phyloP scores from a whole-genome alignment of 2,888 invertebrate genomes.

The Limnephilus lunatus region DNA sequence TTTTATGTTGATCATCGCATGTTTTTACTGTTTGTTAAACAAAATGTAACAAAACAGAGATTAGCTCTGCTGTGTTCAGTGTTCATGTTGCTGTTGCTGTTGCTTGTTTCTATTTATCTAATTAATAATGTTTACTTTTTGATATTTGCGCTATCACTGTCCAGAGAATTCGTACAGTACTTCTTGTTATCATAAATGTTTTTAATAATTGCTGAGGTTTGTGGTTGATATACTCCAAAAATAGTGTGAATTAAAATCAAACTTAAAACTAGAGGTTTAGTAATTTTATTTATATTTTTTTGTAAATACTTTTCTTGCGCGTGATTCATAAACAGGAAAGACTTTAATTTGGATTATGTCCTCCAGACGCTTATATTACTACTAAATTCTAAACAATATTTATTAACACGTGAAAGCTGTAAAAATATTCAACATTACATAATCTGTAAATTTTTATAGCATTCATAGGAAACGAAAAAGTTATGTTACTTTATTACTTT shows the following conservation, averaged over 20 bases:
- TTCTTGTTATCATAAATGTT: background rate
- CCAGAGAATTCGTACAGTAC: background rate
- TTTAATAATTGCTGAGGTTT: background rate
- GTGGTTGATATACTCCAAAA: background rate
- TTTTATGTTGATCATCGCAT: conserved; percentile 21
- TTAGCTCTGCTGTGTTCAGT: background rate
- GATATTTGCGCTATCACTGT: background rate
- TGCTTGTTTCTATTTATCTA: background rate
- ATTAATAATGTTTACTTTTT: background rate
- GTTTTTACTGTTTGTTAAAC: conserved; percentile 14
- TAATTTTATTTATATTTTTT: background rate
- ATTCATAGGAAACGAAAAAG: background rate
- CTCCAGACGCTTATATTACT: background rate
- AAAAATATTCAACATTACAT: background rate
- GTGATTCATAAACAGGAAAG: background rate
- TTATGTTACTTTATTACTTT: background rate
- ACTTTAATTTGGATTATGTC: background rate
- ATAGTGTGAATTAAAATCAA: background rate
- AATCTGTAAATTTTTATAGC: background rate
- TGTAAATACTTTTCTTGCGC: background rate
- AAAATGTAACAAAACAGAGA: background rate
- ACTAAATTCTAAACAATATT: background rate
- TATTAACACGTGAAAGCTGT: background rate
- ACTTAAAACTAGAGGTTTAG: background rate
- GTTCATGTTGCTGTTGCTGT: background rate